A percentile compares a stretch with the other conserved stretches of the same genome.
These are phyloP conservation scores for Neosilurus mollespiculum DNA, from an alignment of 2,797 vertebrate species.

Conservation along the genomic window DNA sequence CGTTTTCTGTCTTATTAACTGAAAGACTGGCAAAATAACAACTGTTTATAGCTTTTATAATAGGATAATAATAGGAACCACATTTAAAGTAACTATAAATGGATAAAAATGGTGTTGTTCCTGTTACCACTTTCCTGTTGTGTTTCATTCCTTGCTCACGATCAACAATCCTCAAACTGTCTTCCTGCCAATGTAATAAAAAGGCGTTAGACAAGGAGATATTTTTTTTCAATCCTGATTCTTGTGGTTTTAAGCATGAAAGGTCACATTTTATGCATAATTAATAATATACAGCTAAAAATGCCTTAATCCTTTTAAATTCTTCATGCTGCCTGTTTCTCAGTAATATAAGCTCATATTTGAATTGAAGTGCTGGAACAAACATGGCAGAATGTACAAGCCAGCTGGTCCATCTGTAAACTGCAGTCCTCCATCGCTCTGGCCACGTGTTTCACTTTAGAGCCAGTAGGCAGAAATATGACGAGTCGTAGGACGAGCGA, in stretches of 20 bases:
- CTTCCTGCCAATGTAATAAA: background rate
- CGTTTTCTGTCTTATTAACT: background rate
- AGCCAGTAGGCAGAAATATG: constrained; percentile 35
- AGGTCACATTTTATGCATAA: constrained; percentile 63
- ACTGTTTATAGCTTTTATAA: background rate
- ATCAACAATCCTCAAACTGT: background rate
- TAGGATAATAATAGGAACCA: background rate
- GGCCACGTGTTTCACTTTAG: constrained; percentile 28
- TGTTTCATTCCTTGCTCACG: background rate
- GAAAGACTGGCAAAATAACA: background rate
- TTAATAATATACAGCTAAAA: constrained; percentile 57
- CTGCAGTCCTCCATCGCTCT: constrained; percentile 52
- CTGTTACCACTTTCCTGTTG: background rate
- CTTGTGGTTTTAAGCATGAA: constrained; percentile 61
- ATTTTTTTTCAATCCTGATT: constrained; percentile 38
- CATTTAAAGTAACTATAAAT: background rate
- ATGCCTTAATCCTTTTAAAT: constrained; percentile 21
- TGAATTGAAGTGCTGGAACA: constrained; percentile 60
- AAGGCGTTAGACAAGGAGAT: background rate
- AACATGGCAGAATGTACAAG: constrained; percentile 54
- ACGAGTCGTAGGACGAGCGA: constrained; percentile 15
- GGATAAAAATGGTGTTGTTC: background rate
- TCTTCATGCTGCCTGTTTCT: constrained; percentile 37
- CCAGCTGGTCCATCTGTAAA: constrained; percentile 57
- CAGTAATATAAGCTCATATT: constrained; percentile 38